Conservation (phyloP, 2,797 vertebrate genomes). For the Silurus lanzhouensis region DNA sequence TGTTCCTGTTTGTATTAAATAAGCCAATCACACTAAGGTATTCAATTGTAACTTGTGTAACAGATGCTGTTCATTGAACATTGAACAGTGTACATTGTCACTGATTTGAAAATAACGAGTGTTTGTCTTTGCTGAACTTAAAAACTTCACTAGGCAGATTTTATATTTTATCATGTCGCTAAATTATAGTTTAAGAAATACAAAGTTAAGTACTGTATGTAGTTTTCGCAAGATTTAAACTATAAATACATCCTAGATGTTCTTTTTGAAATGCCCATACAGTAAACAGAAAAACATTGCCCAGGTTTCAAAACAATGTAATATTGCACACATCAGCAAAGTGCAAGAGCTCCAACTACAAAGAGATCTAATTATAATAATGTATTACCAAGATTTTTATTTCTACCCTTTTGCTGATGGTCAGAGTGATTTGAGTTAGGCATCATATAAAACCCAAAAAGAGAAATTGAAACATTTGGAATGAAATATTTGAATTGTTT, state of each 20-base stretch:
- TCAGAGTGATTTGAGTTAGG: background rate
- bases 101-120: background rate
- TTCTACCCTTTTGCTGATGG: background rate
- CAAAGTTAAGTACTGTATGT: background rate
- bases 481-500: background rate
- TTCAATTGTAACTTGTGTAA: background rate
- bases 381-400: background rate
- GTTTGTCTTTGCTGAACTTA: background rate
- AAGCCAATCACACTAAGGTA: background rate
- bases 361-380: background rate
- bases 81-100: background rate
- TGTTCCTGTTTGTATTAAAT: background rate
- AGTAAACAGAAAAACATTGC: conserved; percentile 67
- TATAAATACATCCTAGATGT: background rate
- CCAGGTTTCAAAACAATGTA: conserved; percentile 59
- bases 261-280: conserved; percentile 53
- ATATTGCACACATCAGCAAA: conserved; percentile 63
- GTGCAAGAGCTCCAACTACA: background rate
- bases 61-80: background rate
- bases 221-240: background rate
- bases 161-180: background rate
- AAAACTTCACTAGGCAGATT: background rate
- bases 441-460: background rate
- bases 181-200: background rate
- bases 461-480: background rate